phyloP scores from a whole-genome alignment of 2,888 invertebrate genomes.

The Nomada fabriciana region DNA sequence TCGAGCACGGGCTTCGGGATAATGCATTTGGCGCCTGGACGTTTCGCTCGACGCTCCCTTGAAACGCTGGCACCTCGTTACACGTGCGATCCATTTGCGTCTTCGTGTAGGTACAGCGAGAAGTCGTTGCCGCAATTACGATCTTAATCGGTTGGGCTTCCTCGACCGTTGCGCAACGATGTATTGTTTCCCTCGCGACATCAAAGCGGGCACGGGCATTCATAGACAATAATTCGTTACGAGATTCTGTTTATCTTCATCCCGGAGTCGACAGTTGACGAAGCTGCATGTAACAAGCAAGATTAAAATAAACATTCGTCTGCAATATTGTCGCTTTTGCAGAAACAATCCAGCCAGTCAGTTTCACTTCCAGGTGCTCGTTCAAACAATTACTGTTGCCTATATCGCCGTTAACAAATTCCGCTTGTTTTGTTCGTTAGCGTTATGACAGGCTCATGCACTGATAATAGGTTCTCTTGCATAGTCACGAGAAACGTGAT shows the following conservation, averaged over 20 bases:
- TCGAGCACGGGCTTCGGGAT: constrained; percentile 46
- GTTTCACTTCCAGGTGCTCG: background rate
- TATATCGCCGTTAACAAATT: constrained; percentile 11
- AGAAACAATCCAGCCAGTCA: background rate
- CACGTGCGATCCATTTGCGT: constrained; percentile 24
- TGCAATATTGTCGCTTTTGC: too few species aligned
- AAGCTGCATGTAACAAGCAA: too few species aligned
- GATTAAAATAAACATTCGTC: too few species aligned
- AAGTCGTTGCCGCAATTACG: constrained; percentile 14
- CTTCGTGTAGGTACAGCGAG: background rate
- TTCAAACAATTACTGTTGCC: background rate
- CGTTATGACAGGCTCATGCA: constrained; percentile 9
- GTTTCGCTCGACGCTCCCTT: constrained; percentile 9
- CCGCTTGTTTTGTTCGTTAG: constrained; percentile 26
- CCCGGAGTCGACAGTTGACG: too few species aligned
- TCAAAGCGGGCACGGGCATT: too few species aligned
- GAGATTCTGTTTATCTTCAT: too few species aligned
- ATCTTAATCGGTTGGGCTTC: background rate
- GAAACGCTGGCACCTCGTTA: constrained; percentile 24
- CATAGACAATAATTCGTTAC: too few species aligned
- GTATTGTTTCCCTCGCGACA: background rate
- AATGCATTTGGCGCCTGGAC: constrained; percentile 8
- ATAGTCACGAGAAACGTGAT: constrained; percentile 33
- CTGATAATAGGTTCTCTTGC: constrained; percentile 32
- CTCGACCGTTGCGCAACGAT: background rate